phyloP scores from a whole-genome alignment of 2,888 invertebrate species.

The Sarcophaga subvicina region DNA sequence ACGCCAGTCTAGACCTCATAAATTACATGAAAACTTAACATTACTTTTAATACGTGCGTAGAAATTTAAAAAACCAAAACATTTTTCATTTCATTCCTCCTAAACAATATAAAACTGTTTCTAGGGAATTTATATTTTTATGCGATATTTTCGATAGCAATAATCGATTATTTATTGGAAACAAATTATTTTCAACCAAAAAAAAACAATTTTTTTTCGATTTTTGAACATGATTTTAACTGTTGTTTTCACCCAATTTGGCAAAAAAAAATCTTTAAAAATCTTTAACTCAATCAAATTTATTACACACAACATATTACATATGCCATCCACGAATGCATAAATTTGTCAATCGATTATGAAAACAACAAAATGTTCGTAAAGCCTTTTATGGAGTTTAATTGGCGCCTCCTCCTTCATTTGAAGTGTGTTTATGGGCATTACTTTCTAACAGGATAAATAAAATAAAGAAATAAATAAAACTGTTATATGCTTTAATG shows the following conservation, averaged over 20 bases:
- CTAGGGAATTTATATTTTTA: no score
- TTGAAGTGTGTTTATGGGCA: neutral
- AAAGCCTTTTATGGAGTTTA: neutral
- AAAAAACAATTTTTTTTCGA: no score
- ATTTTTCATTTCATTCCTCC: neutral
- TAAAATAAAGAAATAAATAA: neutral
- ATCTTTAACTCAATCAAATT: neutral
- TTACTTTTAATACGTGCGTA: constrained; percentile 59
- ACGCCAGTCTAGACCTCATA: constrained; percentile 67
- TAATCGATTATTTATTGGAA: no score
- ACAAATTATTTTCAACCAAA: no score
- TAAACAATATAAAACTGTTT: no score
- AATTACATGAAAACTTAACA: constrained; percentile 65
- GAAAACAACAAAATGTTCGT: neutral
- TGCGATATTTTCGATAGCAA: no score
- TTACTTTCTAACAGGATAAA: neutral
- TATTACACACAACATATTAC: no score
- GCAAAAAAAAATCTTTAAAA: neutral
- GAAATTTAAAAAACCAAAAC: constrained; percentile 32
- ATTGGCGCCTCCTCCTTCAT: neutral
- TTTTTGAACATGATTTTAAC: constrained; percentile 21
- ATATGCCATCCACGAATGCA: neutral
- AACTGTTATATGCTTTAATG: no score
- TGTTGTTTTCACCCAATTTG: constrained; percentile 53
- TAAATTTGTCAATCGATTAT: neutral